These are phyloP conservation scores for Poecile montanus DNA, from an alignment of 2,797 vertebrate genomes.

Conservation along the genomic window DNA sequence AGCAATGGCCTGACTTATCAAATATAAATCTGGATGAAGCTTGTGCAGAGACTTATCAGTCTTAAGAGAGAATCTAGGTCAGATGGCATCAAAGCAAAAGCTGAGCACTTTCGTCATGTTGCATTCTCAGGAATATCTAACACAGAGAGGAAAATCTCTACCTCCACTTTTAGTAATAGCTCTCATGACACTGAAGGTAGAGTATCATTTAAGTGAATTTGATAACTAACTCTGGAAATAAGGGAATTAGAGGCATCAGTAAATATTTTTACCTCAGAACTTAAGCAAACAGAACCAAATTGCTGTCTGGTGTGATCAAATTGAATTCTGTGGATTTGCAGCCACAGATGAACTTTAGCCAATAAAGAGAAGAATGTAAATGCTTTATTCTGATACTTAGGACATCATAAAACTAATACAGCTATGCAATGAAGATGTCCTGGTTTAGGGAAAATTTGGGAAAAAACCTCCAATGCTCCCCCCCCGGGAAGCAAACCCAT, in stretches of 20 bases:
- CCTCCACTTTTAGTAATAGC: neutral
- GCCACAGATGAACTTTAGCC: conserved; percentile 12
- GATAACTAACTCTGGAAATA: conserved; percentile 22
- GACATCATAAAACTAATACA: conserved; percentile 56
- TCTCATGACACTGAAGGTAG: neutral
- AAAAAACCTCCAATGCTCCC: too few relatives aligned
- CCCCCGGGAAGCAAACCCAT: too few relatives aligned
- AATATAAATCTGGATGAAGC: neutral
- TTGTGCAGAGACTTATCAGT: neutral
- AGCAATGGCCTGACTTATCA: neutral
- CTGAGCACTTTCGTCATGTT: neutral
- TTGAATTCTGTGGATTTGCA: conserved; percentile 48
- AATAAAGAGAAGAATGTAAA: conserved; percentile 44
- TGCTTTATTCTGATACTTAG: conserved; percentile 48
- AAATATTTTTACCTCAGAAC: conserved; percentile 41
- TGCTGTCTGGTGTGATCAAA: conserved; percentile 43
- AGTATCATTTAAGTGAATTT: neutral
- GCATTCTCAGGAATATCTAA: neutral
- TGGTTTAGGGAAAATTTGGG: too few relatives aligned
- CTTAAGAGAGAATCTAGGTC: neutral
- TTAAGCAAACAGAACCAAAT: conserved; percentile 44
- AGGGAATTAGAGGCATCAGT: conserved; percentile 17
- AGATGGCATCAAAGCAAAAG: neutral
- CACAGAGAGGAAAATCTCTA: neutral
- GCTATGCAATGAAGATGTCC: neutral